These are phyloP conservation scores for Trogon surrucura DNA, from an alignment of 2,113 vertebrate species.

Conservation along the genomic window DNA sequence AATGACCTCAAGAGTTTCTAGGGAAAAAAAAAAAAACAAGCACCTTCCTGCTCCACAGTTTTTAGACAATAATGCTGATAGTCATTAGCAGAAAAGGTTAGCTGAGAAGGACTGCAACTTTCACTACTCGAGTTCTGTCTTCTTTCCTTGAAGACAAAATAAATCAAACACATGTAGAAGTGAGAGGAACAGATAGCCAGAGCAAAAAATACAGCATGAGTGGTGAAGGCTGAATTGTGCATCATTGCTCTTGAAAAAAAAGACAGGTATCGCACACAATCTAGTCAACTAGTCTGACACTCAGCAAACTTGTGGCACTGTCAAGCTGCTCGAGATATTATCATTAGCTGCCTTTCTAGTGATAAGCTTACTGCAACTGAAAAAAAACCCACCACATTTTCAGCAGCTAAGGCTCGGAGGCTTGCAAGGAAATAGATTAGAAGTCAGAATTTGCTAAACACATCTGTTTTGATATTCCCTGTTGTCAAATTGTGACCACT, in stretches of 20 bases:
- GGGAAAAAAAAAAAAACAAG: not conserved
- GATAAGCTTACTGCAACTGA: not conserved
- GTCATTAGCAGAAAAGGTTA: not conserved
- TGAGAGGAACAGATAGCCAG: not conserved
- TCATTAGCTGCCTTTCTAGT: slow-evolving; percentile 30
- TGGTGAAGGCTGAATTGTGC: not conserved
- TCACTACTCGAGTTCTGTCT: not conserved
- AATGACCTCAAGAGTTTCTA: not conserved
- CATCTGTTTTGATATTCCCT: slow-evolving; percentile 3
- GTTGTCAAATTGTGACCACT: not conserved
- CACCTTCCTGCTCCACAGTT: not conserved
- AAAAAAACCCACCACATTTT: not conserved
- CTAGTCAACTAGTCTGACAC: not conserved
- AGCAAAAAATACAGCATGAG: not conserved
- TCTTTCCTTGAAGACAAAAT: not conserved
- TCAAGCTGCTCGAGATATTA: not conserved
- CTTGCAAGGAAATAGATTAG: not conserved
- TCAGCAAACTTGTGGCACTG: not conserved
- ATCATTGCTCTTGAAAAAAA: not conserved
- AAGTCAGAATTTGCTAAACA: not conserved
- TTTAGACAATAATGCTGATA: not conserved
- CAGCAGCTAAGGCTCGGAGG: not conserved
- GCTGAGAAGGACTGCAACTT: not conserved
- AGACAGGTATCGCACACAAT: not conserved
- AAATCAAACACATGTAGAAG: not conserved